Evolutionary conservation across 2,113 vertebrate species (phyloP).

Genomic region (Glaucomys volans): DNA sequence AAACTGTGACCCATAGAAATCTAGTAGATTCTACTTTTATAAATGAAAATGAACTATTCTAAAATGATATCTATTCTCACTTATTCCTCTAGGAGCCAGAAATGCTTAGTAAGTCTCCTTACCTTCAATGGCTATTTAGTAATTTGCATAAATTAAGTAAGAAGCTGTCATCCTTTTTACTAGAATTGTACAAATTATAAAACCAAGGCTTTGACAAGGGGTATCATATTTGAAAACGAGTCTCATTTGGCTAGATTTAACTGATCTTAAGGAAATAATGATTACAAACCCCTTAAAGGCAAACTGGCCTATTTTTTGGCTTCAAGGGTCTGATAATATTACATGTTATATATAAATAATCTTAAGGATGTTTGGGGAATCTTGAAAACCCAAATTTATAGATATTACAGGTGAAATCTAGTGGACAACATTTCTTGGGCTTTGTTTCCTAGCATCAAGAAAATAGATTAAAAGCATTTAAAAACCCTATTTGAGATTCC

Average conservation of each 20-base stretch:
- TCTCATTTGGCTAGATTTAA: not conserved
- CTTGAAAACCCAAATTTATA: not conserved
- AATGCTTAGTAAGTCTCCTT: not conserved
- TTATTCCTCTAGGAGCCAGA: not conserved
- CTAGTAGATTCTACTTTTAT: not conserved
- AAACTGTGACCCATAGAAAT: not conserved
- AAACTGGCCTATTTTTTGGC: not conserved
- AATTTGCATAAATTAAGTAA: not conserved
- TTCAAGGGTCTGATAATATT: not conserved
- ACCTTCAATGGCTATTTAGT: not conserved
- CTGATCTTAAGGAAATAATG: not conserved
- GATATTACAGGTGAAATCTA: not conserved
- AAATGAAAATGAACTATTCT: not conserved
- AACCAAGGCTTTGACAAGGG: not conserved
- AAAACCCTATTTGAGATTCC: conserved; percentile 1
- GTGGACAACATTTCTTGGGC: not conserved
- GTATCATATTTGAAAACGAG: not conserved
- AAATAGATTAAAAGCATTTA: not conserved
- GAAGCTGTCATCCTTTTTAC: not conserved
- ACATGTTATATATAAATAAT: not conserved
- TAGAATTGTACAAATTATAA: not conserved
- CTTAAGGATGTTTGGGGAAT: not conserved
- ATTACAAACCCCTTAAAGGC: not conserved
- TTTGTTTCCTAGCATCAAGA: not conserved
- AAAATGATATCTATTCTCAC: not conserved